Evolutionary conservation across 2,113 vertebrate species (phyloP), one percentile per base, ranked within the genome.

Genomic region (Irena cyanogastra): DNA sequence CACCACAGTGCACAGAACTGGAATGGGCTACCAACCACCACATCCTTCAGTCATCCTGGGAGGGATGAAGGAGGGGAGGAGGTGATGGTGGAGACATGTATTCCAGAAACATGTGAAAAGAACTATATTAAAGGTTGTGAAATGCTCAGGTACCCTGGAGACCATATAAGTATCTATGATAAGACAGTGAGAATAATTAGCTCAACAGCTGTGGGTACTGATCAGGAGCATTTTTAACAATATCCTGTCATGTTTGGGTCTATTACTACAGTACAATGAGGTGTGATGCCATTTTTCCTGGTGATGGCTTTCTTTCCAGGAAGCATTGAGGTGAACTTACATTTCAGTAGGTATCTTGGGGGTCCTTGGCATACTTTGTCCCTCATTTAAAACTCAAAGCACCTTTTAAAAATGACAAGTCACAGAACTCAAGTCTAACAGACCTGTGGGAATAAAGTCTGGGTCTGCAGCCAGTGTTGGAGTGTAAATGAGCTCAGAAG

Each of bases 171-270:
- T 95, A 72, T 69, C 85, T 87, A 72, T 84, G 83, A 82, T 69
- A 94, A 89, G 90, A 84, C 57, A 89, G 60, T 3, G 16, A 92
- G 71, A 96, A 93, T 93, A 97, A 95, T 95, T 87, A 94, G 33
- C 76, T 92, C 52, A 26, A 87, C 82, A 92, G 69, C 90, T 90
- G 69, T 93, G n/a, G 64, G 53, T 87, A 86, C 90, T 75, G 70
- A 92, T 89, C 79, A 76, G 47, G 28, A 84, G 60, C 79, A 74
- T 79, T 94, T 95, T 91, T 91, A 92, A 83, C 75, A 79, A 64
- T 71, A 68, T 24, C 65, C 53, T 95, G 83, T 85, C 72, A 81
- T 89, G 83, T 88, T 95, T 93, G 80, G 42, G 75, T 64, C 83
- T 94, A 88, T 95, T 96, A 93, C 90, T 70, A 76, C n/a, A 76